These are phyloP conservation scores for Macrosteles quadrilineatus DNA, from an alignment of 1,140 invertebrate genomes.

Conservation along the genomic window DNA sequence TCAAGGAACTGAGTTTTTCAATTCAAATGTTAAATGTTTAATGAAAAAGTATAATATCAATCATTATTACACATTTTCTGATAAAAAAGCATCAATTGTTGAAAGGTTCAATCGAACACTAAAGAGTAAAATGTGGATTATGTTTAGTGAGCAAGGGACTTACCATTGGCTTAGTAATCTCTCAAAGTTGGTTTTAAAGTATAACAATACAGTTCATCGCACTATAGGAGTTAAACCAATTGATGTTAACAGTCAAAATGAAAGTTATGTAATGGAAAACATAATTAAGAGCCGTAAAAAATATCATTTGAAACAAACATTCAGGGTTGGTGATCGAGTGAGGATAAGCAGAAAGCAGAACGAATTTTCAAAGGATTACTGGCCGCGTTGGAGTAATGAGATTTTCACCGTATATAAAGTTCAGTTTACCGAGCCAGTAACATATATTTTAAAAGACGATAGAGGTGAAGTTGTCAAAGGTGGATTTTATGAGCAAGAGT, in stretches of 20 bases:
- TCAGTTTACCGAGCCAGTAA: conserved; percentile 30
- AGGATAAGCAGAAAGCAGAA: conserved; percentile 39
- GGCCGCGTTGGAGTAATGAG: conserved; percentile 33
- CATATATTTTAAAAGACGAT: conserved; percentile 34
- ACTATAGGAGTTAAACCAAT: conserved; percentile 50
- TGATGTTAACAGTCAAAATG: conserved; percentile 45
- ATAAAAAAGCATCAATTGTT: conserved; percentile 52
- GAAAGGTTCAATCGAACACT: conserved; percentile 54
- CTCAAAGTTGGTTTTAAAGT: conserved; percentile 46
- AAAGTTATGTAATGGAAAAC: conserved; percentile 29
- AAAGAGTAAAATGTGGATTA: conserved; percentile 51
- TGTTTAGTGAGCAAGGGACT: conserved; percentile 43
- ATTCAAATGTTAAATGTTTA: conserved; percentile 44
- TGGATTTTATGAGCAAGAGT: conserved; percentile 45
- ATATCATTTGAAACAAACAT: conserved; percentile 36
- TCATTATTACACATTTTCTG: conserved; percentile 51
- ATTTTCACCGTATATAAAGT: conserved; percentile 33
- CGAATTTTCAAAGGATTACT: conserved; percentile 38
- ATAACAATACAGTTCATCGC: conserved; percentile 52
- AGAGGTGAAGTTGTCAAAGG: conserved; percentile 37
- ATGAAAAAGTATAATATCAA: conserved; percentile 49
- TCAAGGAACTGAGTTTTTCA: conserved; percentile 52
- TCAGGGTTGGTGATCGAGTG: conserved; percentile 36
- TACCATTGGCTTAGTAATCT: conserved; percentile 46
- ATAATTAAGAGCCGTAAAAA: conserved; percentile 26